A percentile compares a stretch with the other conserved stretches of the same genome.
Evolutionary conservation across 23 tunicate genomes (phyloP).

Genomic region (Pegea sp.): DNA sequence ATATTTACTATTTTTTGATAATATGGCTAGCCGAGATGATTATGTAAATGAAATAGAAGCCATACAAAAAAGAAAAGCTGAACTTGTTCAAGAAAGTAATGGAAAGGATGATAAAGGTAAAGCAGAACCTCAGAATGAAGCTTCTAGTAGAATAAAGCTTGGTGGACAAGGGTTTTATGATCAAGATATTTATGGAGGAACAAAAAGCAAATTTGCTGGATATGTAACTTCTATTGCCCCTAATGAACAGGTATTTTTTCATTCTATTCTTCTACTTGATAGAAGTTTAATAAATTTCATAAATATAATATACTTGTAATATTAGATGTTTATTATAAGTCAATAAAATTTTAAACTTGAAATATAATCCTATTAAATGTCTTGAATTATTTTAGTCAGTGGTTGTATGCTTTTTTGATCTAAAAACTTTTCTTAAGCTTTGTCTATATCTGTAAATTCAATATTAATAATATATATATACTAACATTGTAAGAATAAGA

Average conservation of each 20-base stretch:
- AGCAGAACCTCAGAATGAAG: constrained; percentile 4
- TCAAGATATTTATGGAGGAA: constrained; percentile 86
- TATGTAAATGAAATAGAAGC: constrained; percentile 83
- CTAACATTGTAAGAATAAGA: too few species aligned
- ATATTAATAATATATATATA: too few species aligned
- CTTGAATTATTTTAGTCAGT: too few species aligned
- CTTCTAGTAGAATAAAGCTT: constrained; percentile 25
- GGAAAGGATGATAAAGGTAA: constrained; percentile 14
- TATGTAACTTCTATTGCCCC: constrained; percentile 90
- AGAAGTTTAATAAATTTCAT: background rate
- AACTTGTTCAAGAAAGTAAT: constrained; percentile 3
- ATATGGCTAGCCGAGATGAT: constrained; percentile 65
- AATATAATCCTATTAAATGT: too few species aligned
- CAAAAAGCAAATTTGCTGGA: constrained; percentile 82
- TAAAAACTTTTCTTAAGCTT: too few species aligned
- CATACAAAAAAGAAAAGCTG: constrained; percentile 43
- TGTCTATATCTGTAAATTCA: too few species aligned
- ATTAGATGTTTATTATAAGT: too few species aligned
- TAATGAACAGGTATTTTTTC: constrained; percentile 38
- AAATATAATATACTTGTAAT: background rate
- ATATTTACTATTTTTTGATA: background rate
- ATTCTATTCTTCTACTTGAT: background rate
- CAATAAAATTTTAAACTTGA: too few species aligned
- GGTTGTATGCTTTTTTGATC: too few species aligned
- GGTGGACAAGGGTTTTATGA: constrained; percentile 86